Conservation (phyloP, 2,113 vertebrate genomes). For the Procavia capensis region DNA sequence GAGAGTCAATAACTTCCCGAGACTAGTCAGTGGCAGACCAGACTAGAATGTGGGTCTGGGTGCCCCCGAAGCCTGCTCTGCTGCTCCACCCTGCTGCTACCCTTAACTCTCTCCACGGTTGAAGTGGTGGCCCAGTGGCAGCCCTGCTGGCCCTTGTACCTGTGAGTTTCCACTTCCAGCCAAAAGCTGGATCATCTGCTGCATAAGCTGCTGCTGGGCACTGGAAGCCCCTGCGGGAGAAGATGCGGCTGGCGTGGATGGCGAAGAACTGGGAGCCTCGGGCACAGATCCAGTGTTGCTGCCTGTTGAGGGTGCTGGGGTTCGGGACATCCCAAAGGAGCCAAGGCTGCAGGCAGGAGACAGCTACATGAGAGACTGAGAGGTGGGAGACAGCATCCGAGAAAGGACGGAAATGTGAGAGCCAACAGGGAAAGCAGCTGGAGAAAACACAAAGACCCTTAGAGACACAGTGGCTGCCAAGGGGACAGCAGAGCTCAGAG, state of each 20-base stretch:
- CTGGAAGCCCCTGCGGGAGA: constrained; percentile 83
- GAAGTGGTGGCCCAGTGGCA: not conserved
- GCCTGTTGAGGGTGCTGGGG: constrained; percentile 93
- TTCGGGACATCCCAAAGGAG: constrained; percentile 92
- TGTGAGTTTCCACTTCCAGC: constrained; percentile 90
- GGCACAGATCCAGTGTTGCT: constrained; percentile 90
- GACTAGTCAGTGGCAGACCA: not conserved
- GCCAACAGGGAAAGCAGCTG: constrained; percentile 56
- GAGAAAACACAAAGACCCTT: constrained; percentile 15
- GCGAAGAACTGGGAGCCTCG: constrained; percentile 91
- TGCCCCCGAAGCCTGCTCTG: not conserved
- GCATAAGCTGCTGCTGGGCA: constrained; percentile 90
- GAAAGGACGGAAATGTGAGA: constrained; percentile 1
- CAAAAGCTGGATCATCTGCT: constrained; percentile 99
- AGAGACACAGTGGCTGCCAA: not conserved
- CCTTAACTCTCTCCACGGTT: not conserved
- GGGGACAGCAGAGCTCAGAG: not conserved
- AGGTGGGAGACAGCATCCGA: constrained; percentile 31
- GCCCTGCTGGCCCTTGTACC: constrained; percentile 67
- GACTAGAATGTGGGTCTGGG: not conserved
- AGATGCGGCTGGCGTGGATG: constrained; percentile 89
- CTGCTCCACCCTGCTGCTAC: not conserved
- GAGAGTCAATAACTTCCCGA: not conserved
- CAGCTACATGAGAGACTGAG: not conserved
- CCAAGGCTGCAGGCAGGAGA: constrained; percentile 87